Percentiles rank a stretch among this genome's conserved stretches.
Evolutionary conservation across 2,113 vertebrate species (phyloP).

Genomic region (Gambusia holbrooki): DNA sequence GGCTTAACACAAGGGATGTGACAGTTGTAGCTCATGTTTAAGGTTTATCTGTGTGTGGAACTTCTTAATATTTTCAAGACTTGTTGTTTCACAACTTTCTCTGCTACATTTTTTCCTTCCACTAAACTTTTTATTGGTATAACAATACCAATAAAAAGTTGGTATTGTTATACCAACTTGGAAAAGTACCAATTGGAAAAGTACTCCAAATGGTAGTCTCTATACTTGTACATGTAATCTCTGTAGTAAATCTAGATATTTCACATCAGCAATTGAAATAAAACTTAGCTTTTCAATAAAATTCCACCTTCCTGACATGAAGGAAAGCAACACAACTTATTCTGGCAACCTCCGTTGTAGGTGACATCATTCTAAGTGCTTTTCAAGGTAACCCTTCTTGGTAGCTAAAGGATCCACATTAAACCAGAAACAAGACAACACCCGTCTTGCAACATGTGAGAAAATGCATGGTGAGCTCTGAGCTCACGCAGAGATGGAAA

Average conservation of each 20-base stretch:
- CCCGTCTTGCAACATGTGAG: not conserved
- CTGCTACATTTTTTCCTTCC: too few species aligned
- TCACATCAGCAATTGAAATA: not conserved
- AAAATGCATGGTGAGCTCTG: not conserved
- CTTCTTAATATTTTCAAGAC: too few species aligned
- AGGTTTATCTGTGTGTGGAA: too few species aligned
- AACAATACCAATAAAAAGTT: too few species aligned
- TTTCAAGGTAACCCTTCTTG: not conserved
- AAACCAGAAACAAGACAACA: not conserved
- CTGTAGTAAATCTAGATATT: not conserved
- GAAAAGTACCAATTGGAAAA: too few species aligned
- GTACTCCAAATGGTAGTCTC: not conserved
- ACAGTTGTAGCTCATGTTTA: too few species aligned
- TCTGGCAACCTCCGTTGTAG: not conserved
- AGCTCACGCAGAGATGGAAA: not conserved
- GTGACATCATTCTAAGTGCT: constrained; percentile 50
- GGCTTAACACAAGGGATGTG: too few species aligned
- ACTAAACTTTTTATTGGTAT: too few species aligned
- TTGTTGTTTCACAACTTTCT: too few species aligned
- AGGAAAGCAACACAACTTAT: too few species aligned
- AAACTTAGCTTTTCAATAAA: not conserved
- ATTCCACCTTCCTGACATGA: not conserved
- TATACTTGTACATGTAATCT: not conserved
- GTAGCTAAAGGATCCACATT: not conserved
- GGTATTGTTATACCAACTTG: too few species aligned